Evolutionary conservation across 2,113 vertebrate genomes (phyloP).

Genomic region (Microcebus jonahi): DNA sequence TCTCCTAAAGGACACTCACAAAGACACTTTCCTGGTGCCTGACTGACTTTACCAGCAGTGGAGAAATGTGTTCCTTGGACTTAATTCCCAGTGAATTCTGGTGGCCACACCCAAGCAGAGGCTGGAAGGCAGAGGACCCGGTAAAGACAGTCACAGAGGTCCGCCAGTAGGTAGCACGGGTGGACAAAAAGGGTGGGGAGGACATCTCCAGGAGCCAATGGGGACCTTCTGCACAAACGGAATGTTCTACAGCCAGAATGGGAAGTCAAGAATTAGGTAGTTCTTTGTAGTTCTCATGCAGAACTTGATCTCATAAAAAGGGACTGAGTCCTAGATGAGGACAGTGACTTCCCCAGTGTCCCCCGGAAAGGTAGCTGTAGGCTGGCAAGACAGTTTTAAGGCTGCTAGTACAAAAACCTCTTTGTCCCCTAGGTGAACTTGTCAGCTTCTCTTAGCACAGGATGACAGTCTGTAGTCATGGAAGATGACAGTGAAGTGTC

Average conservation of each 20-base stretch:
- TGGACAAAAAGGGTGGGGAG: background rate
- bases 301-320: background rate
- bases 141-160: background rate
- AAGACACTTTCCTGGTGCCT: background rate
- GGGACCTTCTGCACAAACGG: background rate
- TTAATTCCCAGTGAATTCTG: background rate
- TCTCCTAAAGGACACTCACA: background rate
- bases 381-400: background rate
- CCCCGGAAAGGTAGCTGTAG: background rate
- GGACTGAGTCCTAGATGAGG: background rate
- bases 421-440: background rate
- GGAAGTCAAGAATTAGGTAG: background rate
- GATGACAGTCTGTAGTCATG: background rate
- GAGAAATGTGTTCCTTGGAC: background rate
- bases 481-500: background rate
- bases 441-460: background rate
- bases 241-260: background rate
- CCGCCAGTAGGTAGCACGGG: background rate
- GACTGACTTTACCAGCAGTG: background rate
- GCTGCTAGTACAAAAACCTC: background rate
- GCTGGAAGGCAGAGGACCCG: background rate
- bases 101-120: background rate
- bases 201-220: rapidly evolving
- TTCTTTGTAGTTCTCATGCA: background rate
- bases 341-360: too few species aligned